Evolutionary conservation across 1,140 invertebrate species (phyloP).

Genomic region (Musca domestica): DNA sequence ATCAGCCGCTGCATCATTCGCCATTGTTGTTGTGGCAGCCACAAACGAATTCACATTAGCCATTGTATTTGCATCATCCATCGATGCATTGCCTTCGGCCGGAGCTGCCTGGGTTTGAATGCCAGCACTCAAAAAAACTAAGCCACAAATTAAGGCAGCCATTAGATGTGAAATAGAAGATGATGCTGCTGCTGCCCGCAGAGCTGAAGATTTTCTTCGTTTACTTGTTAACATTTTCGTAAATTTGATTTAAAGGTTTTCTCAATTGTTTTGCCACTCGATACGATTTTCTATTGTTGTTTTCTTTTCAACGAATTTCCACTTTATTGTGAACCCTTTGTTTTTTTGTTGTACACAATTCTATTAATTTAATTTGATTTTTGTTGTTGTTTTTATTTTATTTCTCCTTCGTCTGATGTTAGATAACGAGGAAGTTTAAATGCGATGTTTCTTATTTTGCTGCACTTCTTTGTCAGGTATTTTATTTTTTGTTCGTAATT

Average conservation of each 20-base stretch:
- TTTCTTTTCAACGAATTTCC: slow-evolving; percentile 12
- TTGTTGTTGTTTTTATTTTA: not conserved
- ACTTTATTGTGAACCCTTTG: slow-evolving; percentile 6
- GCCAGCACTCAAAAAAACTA: slow-evolving; percentile 18
- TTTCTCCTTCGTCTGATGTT: slow-evolving; percentile 7
- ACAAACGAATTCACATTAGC: not conserved
- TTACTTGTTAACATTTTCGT: slow-evolving; percentile 24
- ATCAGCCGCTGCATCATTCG: not conserved
- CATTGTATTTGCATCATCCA: slow-evolving; percentile 19
- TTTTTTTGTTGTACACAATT: slow-evolving; percentile 14
- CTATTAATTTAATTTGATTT: slow-evolving; percentile 17
- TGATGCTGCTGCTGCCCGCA: not conserved
- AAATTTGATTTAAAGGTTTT: slow-evolving; percentile 10
- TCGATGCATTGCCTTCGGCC: not conserved
- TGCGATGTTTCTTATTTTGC: not conserved
- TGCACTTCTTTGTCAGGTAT: not conserved
- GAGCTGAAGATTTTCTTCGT: slow-evolving; percentile 23
- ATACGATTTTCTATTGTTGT: slow-evolving; percentile 11
- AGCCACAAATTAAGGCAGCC: slow-evolving; percentile 23
- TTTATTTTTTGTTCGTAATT: too few species aligned
- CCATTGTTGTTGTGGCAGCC: not conserved
- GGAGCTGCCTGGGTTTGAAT: slow-evolving; percentile 21
- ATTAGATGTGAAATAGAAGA: not conserved
- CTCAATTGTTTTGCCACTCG: not conserved
- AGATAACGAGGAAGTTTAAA: slow-evolving; percentile 16